A percentile compares a stretch with the other conserved stretches of the same genome.
Conservation (phyloP, 2,113 vertebrate species). For the Psophia crepitans region DNA sequence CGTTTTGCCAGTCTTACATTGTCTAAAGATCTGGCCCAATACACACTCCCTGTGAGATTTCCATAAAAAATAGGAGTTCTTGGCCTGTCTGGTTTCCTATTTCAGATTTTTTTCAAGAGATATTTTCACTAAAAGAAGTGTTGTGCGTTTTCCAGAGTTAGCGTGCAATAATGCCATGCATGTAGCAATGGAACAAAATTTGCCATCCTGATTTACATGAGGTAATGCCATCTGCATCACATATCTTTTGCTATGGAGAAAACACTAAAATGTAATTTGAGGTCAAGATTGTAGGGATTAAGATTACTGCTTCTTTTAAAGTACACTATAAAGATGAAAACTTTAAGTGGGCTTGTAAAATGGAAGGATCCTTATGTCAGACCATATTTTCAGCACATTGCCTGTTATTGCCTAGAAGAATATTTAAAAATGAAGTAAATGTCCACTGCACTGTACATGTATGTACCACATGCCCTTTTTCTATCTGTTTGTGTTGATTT, state of each 20-base stretch:
- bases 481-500: background rate
- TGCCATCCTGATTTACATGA: conserved; percentile 12
- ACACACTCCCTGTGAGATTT: background rate
- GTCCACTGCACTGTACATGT: background rate
- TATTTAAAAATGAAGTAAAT: background rate
- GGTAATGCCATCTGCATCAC: conserved; percentile 31
- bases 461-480: background rate
- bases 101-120: background rate
- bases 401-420: background rate
- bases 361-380: background rate
- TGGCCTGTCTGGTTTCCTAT: background rate
- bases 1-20: background rate
- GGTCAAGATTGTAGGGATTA: conserved; percentile 19
- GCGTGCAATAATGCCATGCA: background rate
- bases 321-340: background rate
- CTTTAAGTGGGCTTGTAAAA: conserved; percentile 38
- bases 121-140: background rate
- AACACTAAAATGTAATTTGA: background rate
- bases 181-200: background rate
- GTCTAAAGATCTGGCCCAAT: background rate
- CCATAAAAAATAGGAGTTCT: background rate
- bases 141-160: conserved; percentile 2
- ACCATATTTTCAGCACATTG: conserved; percentile 10
- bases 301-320: conserved; percentile 25
- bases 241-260: background rate